Percentiles rank a stretch among this genome's conserved stretches.
Conservation (phyloP, 1,140 invertebrate species). For the Diachasmimorpha longicaudata region DNA sequence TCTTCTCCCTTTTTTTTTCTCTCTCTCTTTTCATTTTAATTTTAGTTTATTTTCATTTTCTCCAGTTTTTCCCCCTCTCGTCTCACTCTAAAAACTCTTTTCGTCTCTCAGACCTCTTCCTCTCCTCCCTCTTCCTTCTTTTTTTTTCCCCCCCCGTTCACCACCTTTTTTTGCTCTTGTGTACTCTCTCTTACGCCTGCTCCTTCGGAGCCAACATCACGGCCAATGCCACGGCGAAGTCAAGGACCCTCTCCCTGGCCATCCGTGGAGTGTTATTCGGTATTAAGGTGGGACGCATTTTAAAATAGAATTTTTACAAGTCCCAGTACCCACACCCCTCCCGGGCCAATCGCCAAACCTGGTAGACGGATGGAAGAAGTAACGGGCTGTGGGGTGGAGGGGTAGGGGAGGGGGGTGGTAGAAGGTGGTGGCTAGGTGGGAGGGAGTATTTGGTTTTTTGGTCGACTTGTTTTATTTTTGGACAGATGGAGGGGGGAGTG, state of each 20-base stretch:
- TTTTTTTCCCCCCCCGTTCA: neutral
- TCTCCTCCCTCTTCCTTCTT: neutral
- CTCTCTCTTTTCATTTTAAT: neutral
- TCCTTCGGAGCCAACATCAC: constrained; percentile 21
- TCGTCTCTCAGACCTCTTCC: neutral
- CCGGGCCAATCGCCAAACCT: neutral
- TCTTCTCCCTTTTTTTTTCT: constrained; percentile 17
- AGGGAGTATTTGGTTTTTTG: neutral
- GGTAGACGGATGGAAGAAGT: neutral
- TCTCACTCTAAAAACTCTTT: neutral
- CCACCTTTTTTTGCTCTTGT: neutral
- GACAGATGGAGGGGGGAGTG: neutral
- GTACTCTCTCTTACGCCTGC: neutral
- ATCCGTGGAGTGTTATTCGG: constrained; percentile 27
- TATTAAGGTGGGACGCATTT: constrained; percentile 23
- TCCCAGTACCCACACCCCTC: neutral
- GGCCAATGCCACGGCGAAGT: constrained; percentile 25
- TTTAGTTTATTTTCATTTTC: neutral
- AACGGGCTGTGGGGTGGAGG: neutral
- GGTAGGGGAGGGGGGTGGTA: neutral
- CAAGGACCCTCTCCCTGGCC: constrained; percentile 21
- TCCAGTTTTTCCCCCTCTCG: neutral
- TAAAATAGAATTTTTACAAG: constrained; percentile 22
- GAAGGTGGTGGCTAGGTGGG: neutral
- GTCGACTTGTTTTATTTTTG: neutral